Percentiles rank a stretch among this genome's conserved stretches.
Evolutionary conservation across 1,140 invertebrate species (phyloP).

Genomic region (Cotesia vestalis): DNA sequence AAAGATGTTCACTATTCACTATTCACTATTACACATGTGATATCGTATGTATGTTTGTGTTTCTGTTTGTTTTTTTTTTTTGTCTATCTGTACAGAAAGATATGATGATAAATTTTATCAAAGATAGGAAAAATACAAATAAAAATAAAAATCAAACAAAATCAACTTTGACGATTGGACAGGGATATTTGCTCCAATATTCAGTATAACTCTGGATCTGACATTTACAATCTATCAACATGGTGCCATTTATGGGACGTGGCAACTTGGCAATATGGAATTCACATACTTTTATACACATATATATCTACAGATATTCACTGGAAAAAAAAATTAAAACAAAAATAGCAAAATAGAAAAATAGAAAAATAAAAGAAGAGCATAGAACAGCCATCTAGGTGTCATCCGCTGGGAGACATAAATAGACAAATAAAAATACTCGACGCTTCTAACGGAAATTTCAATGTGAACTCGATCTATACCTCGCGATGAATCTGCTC

Average conservation of each 20-base stretch:
- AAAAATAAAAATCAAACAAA: neutral
- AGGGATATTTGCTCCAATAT: neutral
- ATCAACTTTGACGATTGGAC: neutral
- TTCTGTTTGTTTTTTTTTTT: no score
- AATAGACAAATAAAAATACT: conserved; percentile 13
- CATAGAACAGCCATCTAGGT: neutral
- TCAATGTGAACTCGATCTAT: neutral
- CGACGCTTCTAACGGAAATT: conserved; percentile 12
- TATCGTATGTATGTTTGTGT: no score
- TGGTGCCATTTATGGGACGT: no score
- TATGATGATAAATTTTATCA: no score
- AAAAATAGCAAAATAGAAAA: no score
- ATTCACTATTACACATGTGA: neutral
- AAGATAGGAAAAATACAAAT: neutral
- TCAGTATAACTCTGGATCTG: neutral
- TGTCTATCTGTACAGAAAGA: no score
- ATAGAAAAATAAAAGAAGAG: no score
- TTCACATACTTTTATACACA: neutral
- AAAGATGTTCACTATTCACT: neutral
- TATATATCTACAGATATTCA: neutral
- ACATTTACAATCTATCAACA: neutral
- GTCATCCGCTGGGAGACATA: conserved; percentile 9
- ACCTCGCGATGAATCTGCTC: neutral
- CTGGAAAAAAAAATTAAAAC: no score
- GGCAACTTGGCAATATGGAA: no score